Evolutionary conservation across 2,797 vertebrate genomes (phyloP), one percentile per base, ranked within the genome.

Genomic region (Dendrocincla fuliginosa): DNA sequence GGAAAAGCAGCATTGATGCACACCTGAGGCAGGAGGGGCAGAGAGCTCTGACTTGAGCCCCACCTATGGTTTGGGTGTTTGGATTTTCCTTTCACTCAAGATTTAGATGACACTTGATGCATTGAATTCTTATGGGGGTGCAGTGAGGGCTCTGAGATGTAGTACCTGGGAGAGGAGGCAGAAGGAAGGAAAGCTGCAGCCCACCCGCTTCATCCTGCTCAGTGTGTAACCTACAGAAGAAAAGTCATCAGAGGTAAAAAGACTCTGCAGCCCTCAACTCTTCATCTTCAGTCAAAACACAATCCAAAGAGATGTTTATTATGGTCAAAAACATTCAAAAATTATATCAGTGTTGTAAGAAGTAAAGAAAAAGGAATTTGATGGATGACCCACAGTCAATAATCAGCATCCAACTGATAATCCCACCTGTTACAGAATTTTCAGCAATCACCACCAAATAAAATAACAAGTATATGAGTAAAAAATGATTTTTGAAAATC

Each of bases 221-320:
- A 25, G 4, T 1, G 4, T 28, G 5, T 39, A 67, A 55, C 11
- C 0, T 0, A 24, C 63, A 87, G 24, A 69, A 18, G 16, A 61
- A 47, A 81, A 53, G 22, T 39, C 65, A 77, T 32, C 50, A 74
- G 85, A 56, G 16, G 27, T 55, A 32, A 79, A 67, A 84, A 73
- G 8, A 7, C 50, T 87, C 16, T 89, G 39, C 19, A 73, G n/a
- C 4, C n/a, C 64, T 56, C 39, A 23, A 5, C 68, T 55, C 19
- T 5, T 12, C 52, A 33, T 37, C 25, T 67, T 39, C n/a, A 39
- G 22, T 41, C 13, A 47, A 87, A 94, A 47, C n/a, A 69, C 42
- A 30, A 74, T 35, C 20, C 30, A 76, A 78, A 84, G 19, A 61
- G 3, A 23, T 47, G 64, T 77, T 39, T 32, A 9, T 46, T 81